A percentile compares a stretch with the other conserved stretches of the same genome.
These are phyloP conservation scores for Cyphomyrus discorhynchus DNA, from an alignment of 2,113 vertebrate species.

Conservation along the genomic window DNA sequence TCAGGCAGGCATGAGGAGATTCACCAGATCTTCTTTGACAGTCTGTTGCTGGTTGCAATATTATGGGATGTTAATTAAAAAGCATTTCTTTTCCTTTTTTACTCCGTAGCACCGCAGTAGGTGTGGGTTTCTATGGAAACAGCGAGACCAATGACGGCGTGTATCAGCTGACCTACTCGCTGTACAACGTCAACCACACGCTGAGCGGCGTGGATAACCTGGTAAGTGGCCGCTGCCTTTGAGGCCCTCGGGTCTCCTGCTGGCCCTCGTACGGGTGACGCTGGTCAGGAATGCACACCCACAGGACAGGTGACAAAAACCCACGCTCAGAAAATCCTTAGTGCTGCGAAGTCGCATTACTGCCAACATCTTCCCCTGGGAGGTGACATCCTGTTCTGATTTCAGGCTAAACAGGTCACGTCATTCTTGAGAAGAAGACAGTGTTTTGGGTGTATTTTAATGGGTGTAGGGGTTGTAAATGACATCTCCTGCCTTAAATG, in stretches of 20 bases:
- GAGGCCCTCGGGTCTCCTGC: neutral
- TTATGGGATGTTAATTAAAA: neutral
- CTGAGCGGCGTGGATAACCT: slow-evolving; percentile 76
- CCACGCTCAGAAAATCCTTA: neutral
- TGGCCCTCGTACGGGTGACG: neutral
- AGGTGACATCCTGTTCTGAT: neutral
- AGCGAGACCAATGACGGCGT: slow-evolving; percentile 90
- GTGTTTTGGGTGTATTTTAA: neutral
- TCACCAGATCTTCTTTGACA: neutral
- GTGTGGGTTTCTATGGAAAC: slow-evolving; percentile 95
- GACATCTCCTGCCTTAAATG: neutral
- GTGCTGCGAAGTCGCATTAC: neutral
- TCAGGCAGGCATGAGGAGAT: neutral
- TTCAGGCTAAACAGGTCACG: neutral
- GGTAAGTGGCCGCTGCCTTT: slow-evolving; percentile 60
- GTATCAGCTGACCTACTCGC: slow-evolving; percentile 85
- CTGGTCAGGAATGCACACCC: neutral
- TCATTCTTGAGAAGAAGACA: neutral
- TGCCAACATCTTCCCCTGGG: neutral
- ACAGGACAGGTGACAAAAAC: neutral
- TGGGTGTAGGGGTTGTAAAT: neutral
- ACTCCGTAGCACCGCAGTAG: slow-evolving; percentile 70
- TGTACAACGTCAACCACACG: slow-evolving; percentile 88
- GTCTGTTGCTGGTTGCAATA: neutral
- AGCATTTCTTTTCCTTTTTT: neutral